These are phyloP conservation scores for Probaryconus sp. DNA, from an alignment of 1,140 invertebrate genomes.

Conservation along the genomic window DNA sequence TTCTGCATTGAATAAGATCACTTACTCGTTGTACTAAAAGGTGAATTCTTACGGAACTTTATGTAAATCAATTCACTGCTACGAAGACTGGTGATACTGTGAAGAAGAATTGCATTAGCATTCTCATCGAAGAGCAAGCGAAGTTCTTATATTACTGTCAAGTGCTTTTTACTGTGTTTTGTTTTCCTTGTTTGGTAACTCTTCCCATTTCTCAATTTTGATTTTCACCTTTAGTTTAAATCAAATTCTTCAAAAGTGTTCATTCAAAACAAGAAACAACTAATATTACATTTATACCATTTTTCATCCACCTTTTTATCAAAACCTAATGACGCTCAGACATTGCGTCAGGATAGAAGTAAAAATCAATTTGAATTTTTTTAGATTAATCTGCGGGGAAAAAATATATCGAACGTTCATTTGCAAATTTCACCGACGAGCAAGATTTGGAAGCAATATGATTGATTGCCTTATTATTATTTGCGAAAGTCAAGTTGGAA, in stretches of 20 bases:
- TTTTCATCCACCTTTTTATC: too few relatives aligned
- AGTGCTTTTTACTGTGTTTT: slow-evolving; percentile 22
- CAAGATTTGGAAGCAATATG: background rate
- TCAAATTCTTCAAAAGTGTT: too few relatives aligned
- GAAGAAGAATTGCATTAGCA: slow-evolving; percentile 43
- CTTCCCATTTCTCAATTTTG: background rate
- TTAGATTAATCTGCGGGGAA: too few relatives aligned
- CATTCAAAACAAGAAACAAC: too few relatives aligned
- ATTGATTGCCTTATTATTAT: slow-evolving; percentile 27
- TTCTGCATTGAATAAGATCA: slow-evolving; percentile 57
- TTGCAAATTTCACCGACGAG: background rate
- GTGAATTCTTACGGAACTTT: slow-evolving; percentile 50
- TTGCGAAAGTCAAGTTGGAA: slow-evolving; percentile 17
- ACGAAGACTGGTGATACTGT: slow-evolving; percentile 27
- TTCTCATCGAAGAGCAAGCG: slow-evolving; percentile 20
- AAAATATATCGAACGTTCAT: too few relatives aligned
- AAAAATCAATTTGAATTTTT: too few relatives aligned
- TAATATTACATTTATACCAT: too few relatives aligned
- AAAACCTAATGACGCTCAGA: too few relatives aligned
- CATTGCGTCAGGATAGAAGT: too few relatives aligned
- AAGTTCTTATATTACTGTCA: slow-evolving; percentile 3
- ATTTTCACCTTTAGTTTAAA: too few relatives aligned
- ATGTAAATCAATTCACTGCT: slow-evolving; percentile 52
- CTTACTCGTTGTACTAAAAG: slow-evolving; percentile 52
- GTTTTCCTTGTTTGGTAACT: background rate